These are phyloP conservation scores for Corvus cornix DNA, from an alignment of 2,113 vertebrate genomes.

Conservation along the genomic window DNA sequence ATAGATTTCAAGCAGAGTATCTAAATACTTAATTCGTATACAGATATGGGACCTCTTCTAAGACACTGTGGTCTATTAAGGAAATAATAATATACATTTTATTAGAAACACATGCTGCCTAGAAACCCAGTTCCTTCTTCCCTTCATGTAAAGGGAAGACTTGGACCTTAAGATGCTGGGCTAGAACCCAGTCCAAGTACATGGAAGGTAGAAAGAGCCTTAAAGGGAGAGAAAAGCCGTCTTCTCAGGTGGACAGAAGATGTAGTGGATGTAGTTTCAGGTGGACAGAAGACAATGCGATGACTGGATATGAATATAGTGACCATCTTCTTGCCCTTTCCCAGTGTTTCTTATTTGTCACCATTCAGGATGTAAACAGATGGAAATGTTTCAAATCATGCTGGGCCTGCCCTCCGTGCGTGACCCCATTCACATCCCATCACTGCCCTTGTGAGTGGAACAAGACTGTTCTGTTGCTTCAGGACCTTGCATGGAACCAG, in stretches of 20 bases:
- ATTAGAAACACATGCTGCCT: conserved; percentile 5
- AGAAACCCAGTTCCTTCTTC: neutral
- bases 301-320: too few species aligned
- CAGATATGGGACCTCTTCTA: conserved; percentile 38
- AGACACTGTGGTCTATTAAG: conserved; percentile 36
- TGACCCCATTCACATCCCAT: neutral
- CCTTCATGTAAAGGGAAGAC: neutral
- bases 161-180: neutral
- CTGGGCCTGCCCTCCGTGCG: neutral
- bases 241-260: neutral
- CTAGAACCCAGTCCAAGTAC: neutral
- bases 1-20: conserved; percentile 45
- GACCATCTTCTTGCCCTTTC: neutral
- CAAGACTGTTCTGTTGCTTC: neutral
- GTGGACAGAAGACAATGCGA: neutral
- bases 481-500: neutral
- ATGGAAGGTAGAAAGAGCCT: neutral
- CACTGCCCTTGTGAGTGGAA: neutral
- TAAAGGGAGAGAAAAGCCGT: neutral
- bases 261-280: neutral
- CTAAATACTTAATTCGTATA: conserved; percentile 32
- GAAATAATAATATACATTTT: conserved; percentile 39
- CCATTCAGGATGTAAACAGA: neutral
- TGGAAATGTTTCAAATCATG: fast-evolving
- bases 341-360: neutral